Base-by-base conservation (phyloP, 2,113 vertebrate species). In the Rhinoderma darwinii region DNA sequence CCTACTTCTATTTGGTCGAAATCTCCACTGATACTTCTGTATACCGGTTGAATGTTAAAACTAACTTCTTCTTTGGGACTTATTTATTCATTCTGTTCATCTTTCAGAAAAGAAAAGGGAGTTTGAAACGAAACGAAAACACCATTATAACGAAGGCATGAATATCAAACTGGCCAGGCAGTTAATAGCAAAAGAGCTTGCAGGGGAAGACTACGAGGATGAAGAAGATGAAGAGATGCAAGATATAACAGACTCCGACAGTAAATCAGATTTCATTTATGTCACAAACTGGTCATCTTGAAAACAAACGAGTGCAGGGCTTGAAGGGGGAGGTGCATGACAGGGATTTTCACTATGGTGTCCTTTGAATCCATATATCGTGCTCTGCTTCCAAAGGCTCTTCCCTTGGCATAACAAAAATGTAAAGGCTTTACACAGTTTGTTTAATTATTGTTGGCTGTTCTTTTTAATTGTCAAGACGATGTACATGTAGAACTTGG, bases 71-170 rank as follows among this genome's bases (percentile, higher is more conserved):
- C 17, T 68, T 68, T 32, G 63, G 12, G 63, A 35, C 1, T 5
- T 1, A 4, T 7, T 22, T 2, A 9, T 70, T 70, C 8, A 70
- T 68, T 35, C 63, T 68, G 15, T 35, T 35, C 5, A 15, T 37
- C 32, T 41, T 41, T 44, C 85, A 97, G 97, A 96, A 91, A 99
- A 98, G 89, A 99, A 95, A 92, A 95, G 95, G 66, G 95, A 98
- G 89, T 99, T 99, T 91, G 96, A 97, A 92, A 98, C 98, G 97
- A 98, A 97, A 95, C 96, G 98, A 88, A 99, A 98, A 90, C 97
- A 97, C 95, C 98, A 99, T 89, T 99, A 99, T 91, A 98, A 99
- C 7, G 98, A 99, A 92, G 98, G 95, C 81, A 92, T 98, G 88
- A 99, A 99, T 93, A 99, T 99, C 90, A 98, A 97, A 90, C 90